Conservation (phyloP, 2,113 vertebrate species). For the Zosterops pallidus region DNA sequence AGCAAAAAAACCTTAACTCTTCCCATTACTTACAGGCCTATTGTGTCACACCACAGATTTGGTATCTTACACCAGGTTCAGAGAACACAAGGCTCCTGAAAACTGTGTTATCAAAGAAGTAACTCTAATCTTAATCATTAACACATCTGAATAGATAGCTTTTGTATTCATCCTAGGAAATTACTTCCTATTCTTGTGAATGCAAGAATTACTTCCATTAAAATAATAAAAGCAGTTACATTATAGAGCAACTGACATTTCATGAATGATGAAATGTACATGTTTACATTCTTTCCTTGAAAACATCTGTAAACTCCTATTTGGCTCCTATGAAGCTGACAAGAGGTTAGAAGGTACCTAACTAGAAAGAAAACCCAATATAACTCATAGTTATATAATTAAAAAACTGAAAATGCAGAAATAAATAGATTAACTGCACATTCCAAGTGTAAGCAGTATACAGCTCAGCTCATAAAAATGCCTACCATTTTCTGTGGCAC, state of each 20-base stretch:
- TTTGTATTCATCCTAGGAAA: background rate
- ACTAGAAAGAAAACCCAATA: rapidly evolving
- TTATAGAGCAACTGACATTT: background rate
- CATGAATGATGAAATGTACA: background rate
- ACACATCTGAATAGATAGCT: background rate
- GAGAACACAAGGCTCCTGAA: background rate
- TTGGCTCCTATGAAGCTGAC: background rate
- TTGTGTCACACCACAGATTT: background rate
- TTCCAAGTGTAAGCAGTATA: background rate
- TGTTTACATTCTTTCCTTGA: background rate
- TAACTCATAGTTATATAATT: background rate
- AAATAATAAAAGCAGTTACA: background rate
- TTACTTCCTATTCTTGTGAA: background rate
- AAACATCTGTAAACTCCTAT: background rate
- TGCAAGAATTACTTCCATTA: background rate
- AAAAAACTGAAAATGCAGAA: background rate
- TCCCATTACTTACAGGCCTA: background rate
- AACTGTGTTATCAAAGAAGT: background rate
- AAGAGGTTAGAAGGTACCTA: background rate
- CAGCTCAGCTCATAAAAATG: background rate
- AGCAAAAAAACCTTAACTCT: background rate
- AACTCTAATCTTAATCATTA: background rate
- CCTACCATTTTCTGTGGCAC: constrained; percentile 92
- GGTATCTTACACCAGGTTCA: background rate
- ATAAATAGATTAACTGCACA: background rate